phyloP scores from a whole-genome alignment of 1,140 invertebrate species.

The Drosophila orosa region DNA sequence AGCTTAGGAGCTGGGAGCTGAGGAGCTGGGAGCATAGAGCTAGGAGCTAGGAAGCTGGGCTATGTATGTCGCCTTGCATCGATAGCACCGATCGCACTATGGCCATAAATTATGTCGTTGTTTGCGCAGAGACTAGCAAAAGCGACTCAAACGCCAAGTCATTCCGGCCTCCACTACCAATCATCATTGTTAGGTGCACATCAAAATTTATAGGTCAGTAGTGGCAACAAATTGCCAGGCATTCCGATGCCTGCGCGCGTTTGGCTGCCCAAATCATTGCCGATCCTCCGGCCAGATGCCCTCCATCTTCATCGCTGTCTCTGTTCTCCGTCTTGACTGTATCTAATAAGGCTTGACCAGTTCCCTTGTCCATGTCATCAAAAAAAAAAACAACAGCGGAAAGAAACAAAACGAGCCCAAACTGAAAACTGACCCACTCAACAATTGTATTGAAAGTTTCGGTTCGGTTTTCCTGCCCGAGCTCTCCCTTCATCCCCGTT shows the following conservation, averaged over 20 bases:
- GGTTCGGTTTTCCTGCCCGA: slow-evolving; percentile 14
- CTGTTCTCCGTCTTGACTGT: slow-evolving; percentile 27
- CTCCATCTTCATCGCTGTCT: slow-evolving; percentile 44
- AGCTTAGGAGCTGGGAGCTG: slow-evolving; percentile 12
- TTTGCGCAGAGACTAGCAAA: slow-evolving; percentile 12
- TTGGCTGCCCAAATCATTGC: slow-evolving; percentile 44
- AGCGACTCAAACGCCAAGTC: slow-evolving; percentile 34
- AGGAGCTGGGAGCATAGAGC: background rate
- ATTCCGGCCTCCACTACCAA: slow-evolving; percentile 43
- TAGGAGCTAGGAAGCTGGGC: slow-evolving; percentile 11
- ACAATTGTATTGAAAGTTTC: slow-evolving; percentile 55
- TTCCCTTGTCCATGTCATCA: slow-evolving; percentile 52
- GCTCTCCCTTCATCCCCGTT: slow-evolving; percentile 15
- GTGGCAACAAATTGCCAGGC: slow-evolving; percentile 80
- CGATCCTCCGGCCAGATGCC: slow-evolving; percentile 37
- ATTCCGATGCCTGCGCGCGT: slow-evolving; percentile 31
- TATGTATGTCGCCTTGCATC: slow-evolving; percentile 65
- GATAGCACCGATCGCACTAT: slow-evolving; percentile 44
- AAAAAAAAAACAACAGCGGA: slow-evolving; percentile 8
- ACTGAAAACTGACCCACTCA: slow-evolving; percentile 56
- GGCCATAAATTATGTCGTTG: slow-evolving; percentile 77
- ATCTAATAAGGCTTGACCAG: slow-evolving; percentile 58
- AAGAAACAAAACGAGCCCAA: slow-evolving; percentile 26
- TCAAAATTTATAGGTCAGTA: slow-evolving; percentile 84
- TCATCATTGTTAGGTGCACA: slow-evolving; percentile 71